Evolutionary conservation across 2,113 vertebrate genomes (phyloP).

Genomic region (Bucco capensis): DNA sequence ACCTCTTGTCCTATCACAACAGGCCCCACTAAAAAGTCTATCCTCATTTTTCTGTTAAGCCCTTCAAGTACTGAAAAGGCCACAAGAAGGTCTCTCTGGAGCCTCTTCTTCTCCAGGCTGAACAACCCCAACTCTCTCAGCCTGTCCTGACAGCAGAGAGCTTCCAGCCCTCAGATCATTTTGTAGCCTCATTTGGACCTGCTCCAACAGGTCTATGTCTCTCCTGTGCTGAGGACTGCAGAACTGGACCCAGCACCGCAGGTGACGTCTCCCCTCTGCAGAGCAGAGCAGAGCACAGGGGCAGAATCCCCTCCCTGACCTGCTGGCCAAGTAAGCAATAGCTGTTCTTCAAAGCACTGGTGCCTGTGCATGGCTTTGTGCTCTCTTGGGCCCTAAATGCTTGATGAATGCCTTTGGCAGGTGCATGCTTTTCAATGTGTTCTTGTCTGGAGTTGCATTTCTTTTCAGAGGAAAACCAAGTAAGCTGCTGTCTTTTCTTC

Average conservation of each 20-base stretch:
- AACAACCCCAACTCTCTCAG: neutral
- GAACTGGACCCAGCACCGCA: neutral
- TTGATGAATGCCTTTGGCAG: neutral
- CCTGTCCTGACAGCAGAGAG: neutral
- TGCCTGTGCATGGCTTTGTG: neutral
- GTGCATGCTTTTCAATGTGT: too few species aligned
- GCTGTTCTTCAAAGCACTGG: neutral
- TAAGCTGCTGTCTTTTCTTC: neutral
- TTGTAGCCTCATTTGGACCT: too few species aligned
- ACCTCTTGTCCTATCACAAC: neutral
- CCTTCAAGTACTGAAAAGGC: neutral
- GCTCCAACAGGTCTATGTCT: neutral
- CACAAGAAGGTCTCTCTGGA: neutral
- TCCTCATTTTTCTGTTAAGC: neutral
- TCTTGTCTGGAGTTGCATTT: too few species aligned
- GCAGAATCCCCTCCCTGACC: neutral
- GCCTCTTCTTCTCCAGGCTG: neutral
- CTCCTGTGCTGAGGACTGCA: neutral
- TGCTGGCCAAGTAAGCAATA: neutral
- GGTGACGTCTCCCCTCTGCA: neutral
- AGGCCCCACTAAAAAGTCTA: neutral
- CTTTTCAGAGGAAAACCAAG: neutral
- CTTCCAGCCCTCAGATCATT: neutral
- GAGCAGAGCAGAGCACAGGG: neutral
- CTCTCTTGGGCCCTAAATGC: neutral